Evolutionary conservation across 64 coral and sea anemone genomes (phyloP).

Genomic region (Stichodactyla mertensii): DNA sequence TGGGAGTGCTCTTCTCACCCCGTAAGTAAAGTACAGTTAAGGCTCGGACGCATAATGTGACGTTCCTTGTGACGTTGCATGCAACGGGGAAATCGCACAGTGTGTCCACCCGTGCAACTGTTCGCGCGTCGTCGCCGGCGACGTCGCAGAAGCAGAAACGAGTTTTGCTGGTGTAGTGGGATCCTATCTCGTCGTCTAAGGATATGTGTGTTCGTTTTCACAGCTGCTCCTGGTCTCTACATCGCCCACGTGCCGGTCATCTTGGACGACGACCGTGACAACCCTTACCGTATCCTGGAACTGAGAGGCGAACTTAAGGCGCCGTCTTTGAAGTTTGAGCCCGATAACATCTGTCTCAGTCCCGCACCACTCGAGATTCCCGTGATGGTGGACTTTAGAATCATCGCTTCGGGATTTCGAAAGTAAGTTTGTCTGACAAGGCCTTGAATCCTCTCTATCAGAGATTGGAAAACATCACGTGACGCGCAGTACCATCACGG

Average conservation of each 20-base stretch:
- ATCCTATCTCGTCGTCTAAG: not conserved
- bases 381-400: conserved; percentile 71
- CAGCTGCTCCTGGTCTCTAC: conserved; percentile 73
- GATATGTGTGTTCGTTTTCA: not conserved
- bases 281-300: conserved; percentile 73
- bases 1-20: conserved; percentile 89
- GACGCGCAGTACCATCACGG: no score
- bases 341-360: conserved; percentile 48
- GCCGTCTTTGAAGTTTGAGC: conserved; percentile 69
- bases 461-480: no score
- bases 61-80: no score
- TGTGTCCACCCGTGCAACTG: no score
- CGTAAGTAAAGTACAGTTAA: conserved; percentile 35
- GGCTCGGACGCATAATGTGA: not conserved
- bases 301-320: conserved; percentile 71
- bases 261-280: conserved; percentile 67
- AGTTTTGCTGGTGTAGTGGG: no score
- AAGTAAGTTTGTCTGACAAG: conserved; percentile 26
- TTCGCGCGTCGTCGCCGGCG: no score
- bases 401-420: conserved; percentile 86
- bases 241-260: conserved; percentile 78
- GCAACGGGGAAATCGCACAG: no score
- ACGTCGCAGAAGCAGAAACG: no score
- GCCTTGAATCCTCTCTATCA: no score
- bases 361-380: conserved; percentile 75